Base-by-base conservation (phyloP, 1,140 invertebrate genomes). In the Alviniconcha marisindica region DNA sequence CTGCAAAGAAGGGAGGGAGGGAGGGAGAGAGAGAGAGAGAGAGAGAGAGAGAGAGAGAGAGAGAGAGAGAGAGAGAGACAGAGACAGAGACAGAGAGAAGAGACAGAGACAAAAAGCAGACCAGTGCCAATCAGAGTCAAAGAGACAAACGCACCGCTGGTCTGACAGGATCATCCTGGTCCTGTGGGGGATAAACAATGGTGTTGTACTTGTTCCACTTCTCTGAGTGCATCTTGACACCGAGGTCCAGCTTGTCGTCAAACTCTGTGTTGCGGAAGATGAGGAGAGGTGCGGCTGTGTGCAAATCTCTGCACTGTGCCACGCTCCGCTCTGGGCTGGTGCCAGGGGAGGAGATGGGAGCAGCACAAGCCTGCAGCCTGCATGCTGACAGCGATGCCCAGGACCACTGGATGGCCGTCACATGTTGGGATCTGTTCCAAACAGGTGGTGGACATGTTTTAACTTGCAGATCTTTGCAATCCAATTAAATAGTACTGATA, bases 131-230 rank as follows among this genome's bases (percentile, higher is more conserved):
- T n/a, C n/a, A n/a, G n/a, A n/a, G n/a, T n/a, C n/a, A 12, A 33
- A 28, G 36, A 31, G 85, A 94, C 95, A 69, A 85, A 94, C 95
- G 96, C 94, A 98, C 97, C 31, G 97, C 97, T 81, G 96, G 96
- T 92, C 97, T 94, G 74, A 94, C 94, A 90, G 95, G 94, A 94
- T 98, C 97, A n/a, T 94, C 95, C 7, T 94, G 93, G 77, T 92
- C 87, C 93, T 96, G 96, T 54, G 96, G 96, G 56, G 97, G 96
- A 94, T 95, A 97, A 51, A 97, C 93, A 89, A 94, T 95, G 48
- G 96, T 94, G 93, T 98, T 98, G 81, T 89, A 87, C 42, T 84
- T 87, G 18, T 76, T n/a, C 85, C 85, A 88, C 31, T 81, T 80
- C 3, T 40, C 66, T 12, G 86, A 48, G 4, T 36, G 18, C 42